Base-by-base conservation (phyloP, 2,113 vertebrate species). In the Crotalus horridus region DNA sequence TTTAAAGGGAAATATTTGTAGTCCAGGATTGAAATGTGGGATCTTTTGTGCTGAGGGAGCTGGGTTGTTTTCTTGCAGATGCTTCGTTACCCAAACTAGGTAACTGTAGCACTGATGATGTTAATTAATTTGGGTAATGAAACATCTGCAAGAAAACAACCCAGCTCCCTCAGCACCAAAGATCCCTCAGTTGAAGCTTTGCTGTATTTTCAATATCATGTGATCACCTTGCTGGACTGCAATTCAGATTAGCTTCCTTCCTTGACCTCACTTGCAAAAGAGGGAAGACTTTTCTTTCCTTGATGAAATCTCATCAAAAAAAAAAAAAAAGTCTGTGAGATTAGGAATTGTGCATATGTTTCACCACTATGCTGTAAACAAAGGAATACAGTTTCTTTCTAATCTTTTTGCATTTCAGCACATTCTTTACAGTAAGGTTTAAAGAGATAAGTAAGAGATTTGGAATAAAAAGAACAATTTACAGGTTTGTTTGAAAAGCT, bases 401-500 rank as follows among this genome's bases (percentile, higher is more conserved):
- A 26, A 26, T 88, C n/a, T 26, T 54, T 53, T 53, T 55, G 54
- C 24, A 48, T 9, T 33, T 7, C n/a, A 85, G 85, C 53, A n/a
- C 4, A 74, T 81, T n/a, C 4, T 85, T 85, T 39, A 89, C n/a
- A 85, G 53, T 58, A 46, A 10, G 74, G 53, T 20, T 56, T 56
- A n/a, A 46, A 55, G 4, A 69, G n/a, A 29, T 87, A 48, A 29
- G 33, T 23, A 69, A 74, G 85, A 92, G n/a, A 43, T 33, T 92
- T 69, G 88, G 64, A 92, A n/a, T 89, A 64, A 85, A 92, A 39
- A 48, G 13, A 81, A 6, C 53, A 56, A 58, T 91, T 88, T 88
- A 55, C 48, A 88, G 55, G 29, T 92, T 46, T 89, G 64, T 92
- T 92, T 89, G 64, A 58, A 81, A 89, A 58, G 53, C 81, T 92